Base-by-base conservation (phyloP, 2,113 vertebrate species). In the Delphinus delphis region DNA sequence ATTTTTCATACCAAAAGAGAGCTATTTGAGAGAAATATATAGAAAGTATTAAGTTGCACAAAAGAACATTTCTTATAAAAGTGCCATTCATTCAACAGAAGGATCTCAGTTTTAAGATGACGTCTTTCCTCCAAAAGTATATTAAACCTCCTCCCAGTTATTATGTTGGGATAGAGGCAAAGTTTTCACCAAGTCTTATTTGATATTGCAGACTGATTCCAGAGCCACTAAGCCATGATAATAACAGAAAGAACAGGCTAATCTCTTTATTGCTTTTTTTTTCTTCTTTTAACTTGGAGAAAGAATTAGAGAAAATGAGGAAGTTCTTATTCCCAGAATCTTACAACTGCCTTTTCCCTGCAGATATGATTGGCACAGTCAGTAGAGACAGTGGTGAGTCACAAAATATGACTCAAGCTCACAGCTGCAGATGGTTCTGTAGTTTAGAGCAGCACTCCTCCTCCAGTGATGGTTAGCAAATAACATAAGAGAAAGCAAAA, bases 11-110 rank as follows among this genome's bases (percentile, higher is more conserved):
- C 58, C 20, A 58, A 65, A 92, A 92, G 8, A 65, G 6, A 55
- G 6, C 38, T 65, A 11, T 89, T 92, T 74, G 73, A 93, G 33
- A 92, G 33, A 92, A 91, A 86, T 88, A 90, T 68, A 67, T 71
- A 53, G 12, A 83, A 92, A 87, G 3, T 53, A 90, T 73, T 96
- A 94, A 84, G 55, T 50, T 81, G 15, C 41, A n/a, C 55, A 90
- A 71, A 95, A 74, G 38, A 67, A 47, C 50, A 74, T 67, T 79
- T 82, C 38, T 26, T 87, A 73, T 71, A 77, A 92, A 93, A 96
- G 96, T 88, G n/a, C 6, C 62, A 85, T 80, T 95, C 53, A 73
- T 21, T 97, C 28, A 90, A 70, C 81, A 94, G 68, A 93, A 95
- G 26, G 80, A 83, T 70, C 63, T 86, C 63, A 73, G 13, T 90